Conservation (phyloP, 2,113 vertebrate species). For the Oncorhynchus nerka region DNA sequence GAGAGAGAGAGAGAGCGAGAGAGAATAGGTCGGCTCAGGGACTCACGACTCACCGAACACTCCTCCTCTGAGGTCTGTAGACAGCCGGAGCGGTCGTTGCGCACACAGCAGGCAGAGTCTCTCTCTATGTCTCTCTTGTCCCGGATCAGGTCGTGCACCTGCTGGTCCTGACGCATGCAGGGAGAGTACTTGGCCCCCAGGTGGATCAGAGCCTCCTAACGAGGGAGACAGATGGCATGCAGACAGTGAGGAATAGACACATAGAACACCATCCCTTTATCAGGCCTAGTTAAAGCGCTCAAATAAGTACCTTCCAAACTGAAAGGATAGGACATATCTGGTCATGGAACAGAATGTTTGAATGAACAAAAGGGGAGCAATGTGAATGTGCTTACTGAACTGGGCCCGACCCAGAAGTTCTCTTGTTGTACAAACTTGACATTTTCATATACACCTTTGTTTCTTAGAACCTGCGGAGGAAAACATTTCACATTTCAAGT, state of each 20-base stretch:
- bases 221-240: not conserved
- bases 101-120: constrained; percentile 93
- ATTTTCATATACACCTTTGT: constrained; percentile 97
- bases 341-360: no score
- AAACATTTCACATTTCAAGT: not conserved
- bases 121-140: constrained; percentile 85
- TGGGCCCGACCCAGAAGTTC: constrained; percentile 98
- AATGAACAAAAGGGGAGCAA: not conserved
- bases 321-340: not conserved
- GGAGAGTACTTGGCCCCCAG: constrained; percentile 97
- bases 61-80: constrained; percentile 93
- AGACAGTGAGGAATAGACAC: not conserved
- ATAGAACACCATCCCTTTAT: not conserved
- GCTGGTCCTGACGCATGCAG: constrained; percentile 95
- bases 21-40: not conserved
- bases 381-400: constrained; percentile 82
- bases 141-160: constrained; percentile 88
- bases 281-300: no score
- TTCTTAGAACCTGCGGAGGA: constrained; percentile 86
- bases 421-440: constrained; percentile 98
- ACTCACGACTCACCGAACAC: constrained; percentile 93
- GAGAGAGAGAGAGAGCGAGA: constrained; percentile 2
- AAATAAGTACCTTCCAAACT: no score
- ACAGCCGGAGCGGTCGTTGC: constrained; percentile 93
- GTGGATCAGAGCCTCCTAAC: constrained; percentile 94